Evolutionary conservation across 2,113 vertebrate species (phyloP).

Genomic region (Vombatus ursinus): DNA sequence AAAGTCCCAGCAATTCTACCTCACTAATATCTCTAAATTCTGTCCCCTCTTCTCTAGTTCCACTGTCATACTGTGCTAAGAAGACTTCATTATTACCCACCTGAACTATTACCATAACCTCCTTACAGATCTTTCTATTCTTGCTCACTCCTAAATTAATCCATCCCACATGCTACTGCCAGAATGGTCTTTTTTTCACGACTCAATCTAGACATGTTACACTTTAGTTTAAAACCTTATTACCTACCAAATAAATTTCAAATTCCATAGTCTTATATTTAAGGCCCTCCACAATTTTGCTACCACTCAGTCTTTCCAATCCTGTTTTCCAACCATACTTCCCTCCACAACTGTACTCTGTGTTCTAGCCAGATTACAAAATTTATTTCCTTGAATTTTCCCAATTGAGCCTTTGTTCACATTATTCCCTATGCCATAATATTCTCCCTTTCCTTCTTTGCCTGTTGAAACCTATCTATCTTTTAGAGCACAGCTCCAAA

Average conservation of each 20-base stretch:
- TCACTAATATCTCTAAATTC: neutral
- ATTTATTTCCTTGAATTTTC: neutral
- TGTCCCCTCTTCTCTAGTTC: neutral
- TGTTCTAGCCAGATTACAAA: neutral
- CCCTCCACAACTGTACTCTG: neutral
- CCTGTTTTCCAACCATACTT: neutral
- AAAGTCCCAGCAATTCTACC: neutral
- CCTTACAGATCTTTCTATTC: neutral
- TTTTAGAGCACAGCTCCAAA: conserved; percentile 11
- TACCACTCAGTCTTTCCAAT: neutral
- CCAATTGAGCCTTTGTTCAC: neutral
- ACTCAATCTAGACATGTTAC: neutral
- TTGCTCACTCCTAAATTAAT: neutral
- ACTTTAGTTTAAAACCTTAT: neutral
- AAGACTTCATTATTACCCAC: neutral
- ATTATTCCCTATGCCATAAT: neutral
- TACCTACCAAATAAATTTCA: neutral
- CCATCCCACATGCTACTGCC: neutral
- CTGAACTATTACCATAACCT: neutral
- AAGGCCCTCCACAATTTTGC: neutral
- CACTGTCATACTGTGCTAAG: neutral
- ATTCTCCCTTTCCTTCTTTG: neutral
- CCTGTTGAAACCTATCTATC: conserved; percentile 8
- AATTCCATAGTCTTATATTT: neutral
- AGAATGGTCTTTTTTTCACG: neutral